phyloP scores from a whole-genome alignment of 2,113 vertebrate genomes.

The Chaetodon trifascialis region DNA sequence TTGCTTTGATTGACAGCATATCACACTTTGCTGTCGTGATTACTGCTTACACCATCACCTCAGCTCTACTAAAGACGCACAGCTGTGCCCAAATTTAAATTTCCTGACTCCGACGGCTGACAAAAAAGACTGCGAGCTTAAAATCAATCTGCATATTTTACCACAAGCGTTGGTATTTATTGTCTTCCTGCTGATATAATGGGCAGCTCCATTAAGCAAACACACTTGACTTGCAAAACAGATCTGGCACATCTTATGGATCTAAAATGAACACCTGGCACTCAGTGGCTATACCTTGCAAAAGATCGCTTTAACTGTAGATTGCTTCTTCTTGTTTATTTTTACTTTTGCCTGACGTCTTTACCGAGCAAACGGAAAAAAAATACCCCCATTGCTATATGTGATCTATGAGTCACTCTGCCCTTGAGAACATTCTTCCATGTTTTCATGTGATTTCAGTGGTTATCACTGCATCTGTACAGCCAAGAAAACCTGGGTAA shows the following conservation, averaged over 20 bases:
- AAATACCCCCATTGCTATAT: background rate
- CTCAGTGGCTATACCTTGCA: background rate
- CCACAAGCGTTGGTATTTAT: background rate
- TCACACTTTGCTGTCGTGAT: conserved; percentile 6
- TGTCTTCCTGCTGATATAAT: background rate
- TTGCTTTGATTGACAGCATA: background rate
- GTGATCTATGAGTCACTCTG: conserved; percentile 39
- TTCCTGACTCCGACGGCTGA: background rate
- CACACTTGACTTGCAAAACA: background rate
- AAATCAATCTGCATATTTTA: background rate
- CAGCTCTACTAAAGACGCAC: background rate
- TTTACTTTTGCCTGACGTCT: background rate
- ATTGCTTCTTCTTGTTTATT: background rate
- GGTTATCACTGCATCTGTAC: background rate
- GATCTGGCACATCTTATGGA: background rate
- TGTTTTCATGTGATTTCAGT: background rate
- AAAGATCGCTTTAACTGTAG: background rate
- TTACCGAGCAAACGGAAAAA: background rate
- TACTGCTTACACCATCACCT: background rate
- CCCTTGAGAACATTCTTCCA: conserved; percentile 11
- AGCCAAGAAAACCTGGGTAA: conserved; percentile 9
- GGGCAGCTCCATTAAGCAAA: background rate
- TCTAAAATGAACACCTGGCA: background rate
- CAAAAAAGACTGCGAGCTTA: background rate
- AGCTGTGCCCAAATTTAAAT: background rate